Evolutionary conservation across 2,888 invertebrate genomes (phyloP).

Genomic region (Peribatodes rhomboidaria): DNA sequence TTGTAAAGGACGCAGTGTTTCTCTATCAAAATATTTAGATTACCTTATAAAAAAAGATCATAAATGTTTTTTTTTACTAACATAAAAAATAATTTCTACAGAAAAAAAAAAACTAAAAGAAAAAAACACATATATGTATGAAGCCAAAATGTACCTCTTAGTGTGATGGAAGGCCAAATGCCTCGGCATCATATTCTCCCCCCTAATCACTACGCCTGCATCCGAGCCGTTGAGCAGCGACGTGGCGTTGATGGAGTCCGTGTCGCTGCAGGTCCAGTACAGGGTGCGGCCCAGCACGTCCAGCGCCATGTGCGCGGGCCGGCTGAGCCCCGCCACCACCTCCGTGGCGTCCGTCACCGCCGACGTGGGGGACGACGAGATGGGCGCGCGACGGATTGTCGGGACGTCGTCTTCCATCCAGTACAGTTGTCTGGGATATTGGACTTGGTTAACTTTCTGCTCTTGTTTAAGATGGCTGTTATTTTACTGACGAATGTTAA

Average conservation of each 20-base stretch:
- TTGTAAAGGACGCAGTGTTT: too few relatives aligned
- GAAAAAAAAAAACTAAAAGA: neutral
- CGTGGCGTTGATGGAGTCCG: constrained; percentile 96
- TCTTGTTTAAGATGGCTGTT: too few relatives aligned
- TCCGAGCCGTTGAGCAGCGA: constrained; percentile 89
- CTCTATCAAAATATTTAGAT: too few relatives aligned
- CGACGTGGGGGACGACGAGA: constrained; percentile 73
- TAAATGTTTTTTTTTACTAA: too few relatives aligned
- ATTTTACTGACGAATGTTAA: too few relatives aligned
- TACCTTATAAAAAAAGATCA: too few relatives aligned
- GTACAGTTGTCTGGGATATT: constrained; percentile 76
- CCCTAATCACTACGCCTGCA: constrained; percentile 90
- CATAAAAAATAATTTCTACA: too few relatives aligned
- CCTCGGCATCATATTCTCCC: constrained; percentile 93
- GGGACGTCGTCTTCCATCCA: constrained; percentile 93
- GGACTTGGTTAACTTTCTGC: neutral
- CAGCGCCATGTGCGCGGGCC: constrained; percentile 94
- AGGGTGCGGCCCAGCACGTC: constrained; percentile 94
- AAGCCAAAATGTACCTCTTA: constrained; percentile 86
- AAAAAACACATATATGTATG: too few relatives aligned
- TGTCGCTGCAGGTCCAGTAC: constrained; percentile 95
- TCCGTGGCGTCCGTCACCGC: constrained; percentile 71
- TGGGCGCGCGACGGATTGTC: constrained; percentile 89
- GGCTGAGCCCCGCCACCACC: constrained; percentile 86
- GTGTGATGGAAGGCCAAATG: constrained; percentile 94